Conservation (phyloP, 2,113 vertebrate genomes). For the Fregata magnificens region DNA sequence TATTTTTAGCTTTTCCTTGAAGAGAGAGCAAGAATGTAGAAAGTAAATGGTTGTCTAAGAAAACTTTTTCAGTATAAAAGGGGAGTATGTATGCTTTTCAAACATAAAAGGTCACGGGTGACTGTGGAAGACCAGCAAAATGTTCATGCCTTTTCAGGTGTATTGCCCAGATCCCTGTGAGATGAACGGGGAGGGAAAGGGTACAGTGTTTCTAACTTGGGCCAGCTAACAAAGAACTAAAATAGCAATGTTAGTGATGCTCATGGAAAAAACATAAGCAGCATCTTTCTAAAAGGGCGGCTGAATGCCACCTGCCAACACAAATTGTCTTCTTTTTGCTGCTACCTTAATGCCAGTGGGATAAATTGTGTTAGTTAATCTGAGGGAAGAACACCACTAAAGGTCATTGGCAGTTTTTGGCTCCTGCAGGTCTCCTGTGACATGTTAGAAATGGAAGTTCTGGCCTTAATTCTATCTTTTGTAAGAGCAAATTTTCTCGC, state of each 20-base stretch:
- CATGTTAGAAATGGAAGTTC: neutral
- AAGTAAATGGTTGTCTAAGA: neutral
- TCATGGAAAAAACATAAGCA: neutral
- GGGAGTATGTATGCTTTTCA: neutral
- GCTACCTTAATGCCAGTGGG: neutral
- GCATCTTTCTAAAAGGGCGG: neutral
- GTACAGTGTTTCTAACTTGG: neutral
- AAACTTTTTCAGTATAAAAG: neutral
- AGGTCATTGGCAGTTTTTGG: neutral
- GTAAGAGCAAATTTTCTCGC: neutral
- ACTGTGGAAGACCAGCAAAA: neutral
- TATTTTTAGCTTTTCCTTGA: neutral
- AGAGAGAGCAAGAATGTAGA: neutral
- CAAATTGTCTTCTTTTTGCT: neutral
- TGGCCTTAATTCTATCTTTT: neutral
- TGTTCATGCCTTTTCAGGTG: neutral
- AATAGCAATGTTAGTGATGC: fast-evolving
- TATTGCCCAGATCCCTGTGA: neutral
- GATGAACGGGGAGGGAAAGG: neutral
- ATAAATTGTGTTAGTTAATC: neutral
- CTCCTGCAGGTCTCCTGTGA: neutral
- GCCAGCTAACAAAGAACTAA: neutral
- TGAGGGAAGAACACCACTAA: neutral
- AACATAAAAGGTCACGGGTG: neutral
- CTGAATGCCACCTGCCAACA: neutral